These are phyloP conservation scores for Hypomesus transpacificus DNA, from an alignment of 2,113 vertebrate species.

Conservation along the genomic window DNA sequence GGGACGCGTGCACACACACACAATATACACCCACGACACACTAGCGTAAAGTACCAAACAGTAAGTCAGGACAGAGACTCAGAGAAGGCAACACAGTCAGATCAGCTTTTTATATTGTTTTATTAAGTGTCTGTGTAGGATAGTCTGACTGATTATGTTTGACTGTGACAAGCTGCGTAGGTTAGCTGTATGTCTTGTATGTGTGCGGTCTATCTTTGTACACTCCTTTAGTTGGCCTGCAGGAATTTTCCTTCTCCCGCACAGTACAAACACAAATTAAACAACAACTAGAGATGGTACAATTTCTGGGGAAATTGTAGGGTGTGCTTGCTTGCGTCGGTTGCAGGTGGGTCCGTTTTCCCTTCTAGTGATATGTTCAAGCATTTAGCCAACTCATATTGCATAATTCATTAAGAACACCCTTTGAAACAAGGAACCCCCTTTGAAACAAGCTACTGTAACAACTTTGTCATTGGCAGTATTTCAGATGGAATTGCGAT, in stretches of 20 bases:
- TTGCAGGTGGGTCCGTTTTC: too few relatives aligned
- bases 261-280: constrained; percentile 9
- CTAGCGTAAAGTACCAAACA: background rate
- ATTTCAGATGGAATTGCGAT: too few relatives aligned
- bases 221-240: constrained; percentile 32
- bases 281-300: too few relatives aligned
- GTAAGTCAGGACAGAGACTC: background rate
- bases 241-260: constrained; percentile 40
- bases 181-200: background rate
- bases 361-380: too few relatives aligned
- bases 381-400: too few relatives aligned
- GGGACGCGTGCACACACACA: background rate
- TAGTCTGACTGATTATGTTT: background rate
- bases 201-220: background rate
- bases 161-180: background rate
- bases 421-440: too few relatives aligned
- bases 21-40: background rate
- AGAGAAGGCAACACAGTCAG: background rate
- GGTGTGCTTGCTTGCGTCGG: too few relatives aligned
- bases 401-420: too few relatives aligned
- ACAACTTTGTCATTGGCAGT: too few relatives aligned
- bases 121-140: background rate
- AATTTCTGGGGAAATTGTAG: too few relatives aligned
- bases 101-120: background rate
- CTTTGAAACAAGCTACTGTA: too few relatives aligned